Conservation (phyloP, 2,888 invertebrate species). For the Branchinecta sandiegonensis region DNA sequence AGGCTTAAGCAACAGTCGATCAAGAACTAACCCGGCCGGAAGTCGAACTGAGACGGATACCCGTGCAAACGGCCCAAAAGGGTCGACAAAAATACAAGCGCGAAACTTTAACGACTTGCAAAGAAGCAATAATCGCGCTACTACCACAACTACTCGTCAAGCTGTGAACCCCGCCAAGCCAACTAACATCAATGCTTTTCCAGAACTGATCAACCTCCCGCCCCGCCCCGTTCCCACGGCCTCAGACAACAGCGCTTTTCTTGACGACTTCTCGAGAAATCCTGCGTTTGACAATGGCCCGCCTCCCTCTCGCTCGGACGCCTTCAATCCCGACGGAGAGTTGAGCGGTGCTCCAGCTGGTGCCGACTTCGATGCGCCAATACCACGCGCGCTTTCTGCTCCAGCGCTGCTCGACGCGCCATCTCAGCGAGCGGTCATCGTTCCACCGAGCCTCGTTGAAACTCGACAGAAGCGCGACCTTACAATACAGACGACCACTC, state of each 20-base stretch:
- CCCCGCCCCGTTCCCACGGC: not conserved
- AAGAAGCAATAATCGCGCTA: too few species aligned
- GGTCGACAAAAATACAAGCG: too few species aligned
- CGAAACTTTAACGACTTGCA: too few species aligned
- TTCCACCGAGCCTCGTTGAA: not conserved
- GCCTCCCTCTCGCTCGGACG: not conserved
- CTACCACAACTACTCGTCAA: too few species aligned
- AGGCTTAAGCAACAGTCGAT: too few species aligned
- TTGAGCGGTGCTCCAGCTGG: conserved; percentile 11
- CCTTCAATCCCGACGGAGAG: not conserved
- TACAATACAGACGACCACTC: not conserved
- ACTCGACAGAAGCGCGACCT: conserved; percentile 5
- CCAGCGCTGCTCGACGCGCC: not conserved
- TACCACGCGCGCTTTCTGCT: not conserved
- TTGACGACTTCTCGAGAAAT: conserved; percentile 8
- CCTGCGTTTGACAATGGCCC: not conserved
- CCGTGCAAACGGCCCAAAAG: too few species aligned
- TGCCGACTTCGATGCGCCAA: not conserved
- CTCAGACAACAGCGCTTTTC: not conserved
- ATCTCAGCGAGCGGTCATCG: not conserved
- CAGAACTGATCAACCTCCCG: not conserved
- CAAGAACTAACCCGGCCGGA: too few species aligned
- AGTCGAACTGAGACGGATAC: too few species aligned
- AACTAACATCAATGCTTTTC: not conserved
- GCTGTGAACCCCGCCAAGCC: too few species aligned